phyloP scores from a whole-genome alignment of 2,797 vertebrate species.

The Capromys pilorides region DNA sequence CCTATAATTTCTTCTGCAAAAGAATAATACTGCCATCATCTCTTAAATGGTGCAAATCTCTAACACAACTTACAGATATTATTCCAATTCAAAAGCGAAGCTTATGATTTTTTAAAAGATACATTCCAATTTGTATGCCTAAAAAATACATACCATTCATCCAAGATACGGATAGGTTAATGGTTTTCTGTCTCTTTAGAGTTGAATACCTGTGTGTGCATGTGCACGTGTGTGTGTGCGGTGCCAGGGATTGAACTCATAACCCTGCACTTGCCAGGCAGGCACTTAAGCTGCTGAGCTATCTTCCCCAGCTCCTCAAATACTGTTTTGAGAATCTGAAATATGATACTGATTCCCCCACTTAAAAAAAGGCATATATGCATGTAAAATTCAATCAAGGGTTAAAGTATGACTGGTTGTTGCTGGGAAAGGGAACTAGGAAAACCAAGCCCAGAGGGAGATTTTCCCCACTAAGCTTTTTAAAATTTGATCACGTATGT shows the following conservation, averaged over 20 bases:
- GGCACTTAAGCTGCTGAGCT: no score
- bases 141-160: conserved; percentile 26
- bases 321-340: conserved; percentile 1
- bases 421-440: neutral
- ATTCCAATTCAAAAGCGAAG: conserved; percentile 43
- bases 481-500: conserved; percentile 14
- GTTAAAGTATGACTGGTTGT: neutral
- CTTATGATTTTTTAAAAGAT: conserved; percentile 18
- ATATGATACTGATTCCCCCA: neutral
- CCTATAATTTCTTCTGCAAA: conserved; percentile 17
- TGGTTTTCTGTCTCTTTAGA: neutral
- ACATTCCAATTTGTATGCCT: neutral
- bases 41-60: conserved; percentile 32
- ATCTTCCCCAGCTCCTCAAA: neutral
- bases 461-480: conserved; percentile 38
- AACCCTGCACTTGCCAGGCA: no score
- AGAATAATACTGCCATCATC: conserved; percentile 34
- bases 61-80: conserved; percentile 11
- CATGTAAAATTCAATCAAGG: conserved; percentile 21
- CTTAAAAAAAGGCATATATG: neutral
- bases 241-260: no score
- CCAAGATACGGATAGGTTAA: neutral
- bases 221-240: no score
- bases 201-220: neutral
- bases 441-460: neutral